Conservation (phyloP, 1,140 invertebrate species). For the Bombus waltoni region DNA sequence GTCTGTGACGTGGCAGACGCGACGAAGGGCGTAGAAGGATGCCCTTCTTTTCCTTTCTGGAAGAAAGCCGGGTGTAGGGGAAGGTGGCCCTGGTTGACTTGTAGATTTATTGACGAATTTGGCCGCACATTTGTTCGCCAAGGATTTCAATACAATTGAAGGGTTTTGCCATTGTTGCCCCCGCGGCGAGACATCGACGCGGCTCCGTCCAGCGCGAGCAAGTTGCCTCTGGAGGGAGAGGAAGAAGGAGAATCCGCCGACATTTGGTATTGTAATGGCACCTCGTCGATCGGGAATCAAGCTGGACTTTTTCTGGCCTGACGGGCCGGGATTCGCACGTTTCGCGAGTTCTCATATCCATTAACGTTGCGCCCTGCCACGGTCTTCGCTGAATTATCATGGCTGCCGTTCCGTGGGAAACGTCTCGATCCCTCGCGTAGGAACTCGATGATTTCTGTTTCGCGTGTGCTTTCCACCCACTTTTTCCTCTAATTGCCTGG, state of each 20-base stretch:
- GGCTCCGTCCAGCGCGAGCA: constrained; percentile 19
- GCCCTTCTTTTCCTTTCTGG: not conserved
- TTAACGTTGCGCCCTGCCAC: constrained; percentile 6
- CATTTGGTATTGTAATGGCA: constrained; percentile 76
- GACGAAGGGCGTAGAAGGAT: constrained; percentile 12
- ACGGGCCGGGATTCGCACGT: constrained; percentile 44
- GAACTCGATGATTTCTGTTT: not conserved
- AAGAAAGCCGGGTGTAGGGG: not conserved
- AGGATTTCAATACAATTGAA: constrained; percentile 80
- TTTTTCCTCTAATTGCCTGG: not conserved
- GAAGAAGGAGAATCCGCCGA: not conserved
- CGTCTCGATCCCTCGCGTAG: no score
- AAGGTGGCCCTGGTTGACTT: constrained; percentile 68
- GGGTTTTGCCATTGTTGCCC: constrained; percentile 68
- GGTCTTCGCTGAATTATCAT: constrained; percentile 10
- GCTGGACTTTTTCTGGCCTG: not conserved
- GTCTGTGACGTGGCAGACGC: constrained; percentile 3
- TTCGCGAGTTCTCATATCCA: constrained; percentile 36
- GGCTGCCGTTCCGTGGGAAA: not conserved
- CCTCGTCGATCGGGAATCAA: constrained; percentile 57
- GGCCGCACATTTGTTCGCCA: constrained; percentile 74
- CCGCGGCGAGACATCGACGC: constrained; percentile 51
- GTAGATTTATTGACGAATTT: constrained; percentile 80
- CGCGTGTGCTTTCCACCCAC: not conserved
- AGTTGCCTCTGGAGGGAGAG: not conserved